phyloP scores from a whole-genome alignment of 2,888 invertebrate genomes.

The Dasysyrphus albostriatus region DNA sequence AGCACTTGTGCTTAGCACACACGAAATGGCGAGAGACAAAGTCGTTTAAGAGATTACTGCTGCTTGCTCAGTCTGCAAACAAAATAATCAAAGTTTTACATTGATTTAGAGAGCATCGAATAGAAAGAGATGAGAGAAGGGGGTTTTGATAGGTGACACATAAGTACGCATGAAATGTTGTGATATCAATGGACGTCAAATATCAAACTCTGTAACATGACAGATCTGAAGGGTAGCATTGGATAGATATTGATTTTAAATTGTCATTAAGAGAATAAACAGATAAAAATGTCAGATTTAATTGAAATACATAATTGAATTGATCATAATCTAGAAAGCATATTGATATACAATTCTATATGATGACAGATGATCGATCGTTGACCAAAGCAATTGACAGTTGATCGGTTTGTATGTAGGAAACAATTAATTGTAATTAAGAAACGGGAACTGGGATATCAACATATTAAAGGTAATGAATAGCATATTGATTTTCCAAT shows the following conservation, averaged over 20 bases:
- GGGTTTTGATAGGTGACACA: neutral
- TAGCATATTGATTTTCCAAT: too few species aligned
- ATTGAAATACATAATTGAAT: slow-evolving; percentile 9
- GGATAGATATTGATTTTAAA: neutral
- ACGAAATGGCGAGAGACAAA: neutral
- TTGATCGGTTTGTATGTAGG: neutral
- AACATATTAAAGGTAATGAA: too few species aligned
- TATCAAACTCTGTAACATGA: slow-evolving; percentile 33
- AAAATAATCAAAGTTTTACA: slow-evolving; percentile 1
- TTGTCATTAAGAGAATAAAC: slow-evolving; percentile 19
- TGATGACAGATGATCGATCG: slow-evolving; percentile 18
- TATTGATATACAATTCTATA: slow-evolving; percentile 7
- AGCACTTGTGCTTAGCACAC: neutral
- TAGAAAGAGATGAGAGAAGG: neutral
- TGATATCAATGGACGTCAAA: slow-evolving; percentile 7
- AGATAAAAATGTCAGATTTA: slow-evolving; percentile 26
- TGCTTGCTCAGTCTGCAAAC: neutral
- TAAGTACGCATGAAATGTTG: neutral
- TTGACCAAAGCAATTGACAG: neutral
- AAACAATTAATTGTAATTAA: neutral
- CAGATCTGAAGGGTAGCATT: slow-evolving; percentile 33
- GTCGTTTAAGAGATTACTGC: neutral
- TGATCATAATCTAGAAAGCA: neutral
- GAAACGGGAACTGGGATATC: neutral
- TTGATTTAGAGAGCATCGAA: neutral